phyloP scores from a whole-genome alignment of 2,113 vertebrate genomes.

The Pionites leucogaster region DNA sequence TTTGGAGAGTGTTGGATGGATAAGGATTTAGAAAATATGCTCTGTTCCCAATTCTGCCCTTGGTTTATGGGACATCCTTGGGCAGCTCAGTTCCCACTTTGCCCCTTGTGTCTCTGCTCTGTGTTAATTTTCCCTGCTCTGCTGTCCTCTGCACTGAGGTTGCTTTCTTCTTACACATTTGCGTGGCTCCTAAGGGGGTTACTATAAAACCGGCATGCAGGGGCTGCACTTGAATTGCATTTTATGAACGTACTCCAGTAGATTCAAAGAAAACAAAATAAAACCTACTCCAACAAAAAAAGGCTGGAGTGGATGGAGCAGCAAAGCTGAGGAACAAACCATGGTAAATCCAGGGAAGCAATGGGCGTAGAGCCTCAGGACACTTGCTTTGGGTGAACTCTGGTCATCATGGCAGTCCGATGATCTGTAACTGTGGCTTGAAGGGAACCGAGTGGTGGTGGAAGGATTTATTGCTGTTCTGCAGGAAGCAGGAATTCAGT shows the following conservation, averaged over 20 bases:
- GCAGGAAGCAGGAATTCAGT: neutral
- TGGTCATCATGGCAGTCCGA: neutral
- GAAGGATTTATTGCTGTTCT: slow-evolving; percentile 20
- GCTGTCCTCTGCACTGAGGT: neutral
- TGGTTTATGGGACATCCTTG: neutral
- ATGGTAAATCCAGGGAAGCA: neutral
- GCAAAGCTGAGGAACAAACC: rapidly evolving
- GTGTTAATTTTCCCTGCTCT: neutral
- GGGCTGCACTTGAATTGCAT: neutral
- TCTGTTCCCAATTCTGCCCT: neutral
- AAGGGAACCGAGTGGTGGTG: neutral
- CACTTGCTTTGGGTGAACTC: neutral
- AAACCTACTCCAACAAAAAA: neutral
- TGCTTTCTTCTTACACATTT: neutral
- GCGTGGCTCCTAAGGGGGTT: neutral
- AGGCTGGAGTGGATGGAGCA: rapidly evolving
- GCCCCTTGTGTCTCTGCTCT: neutral
- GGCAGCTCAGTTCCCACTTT: neutral
- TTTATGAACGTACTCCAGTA: neutral
- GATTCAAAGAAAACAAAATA: neutral
- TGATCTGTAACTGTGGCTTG: neutral
- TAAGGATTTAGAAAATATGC: neutral
- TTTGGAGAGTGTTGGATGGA: neutral
- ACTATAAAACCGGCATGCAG: neutral
- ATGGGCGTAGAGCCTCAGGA: neutral